Evolutionary conservation across 1,140 invertebrate species (phyloP), one percentile per base, ranked within the genome.

Genomic region (Bicyclus anynana): DNA sequence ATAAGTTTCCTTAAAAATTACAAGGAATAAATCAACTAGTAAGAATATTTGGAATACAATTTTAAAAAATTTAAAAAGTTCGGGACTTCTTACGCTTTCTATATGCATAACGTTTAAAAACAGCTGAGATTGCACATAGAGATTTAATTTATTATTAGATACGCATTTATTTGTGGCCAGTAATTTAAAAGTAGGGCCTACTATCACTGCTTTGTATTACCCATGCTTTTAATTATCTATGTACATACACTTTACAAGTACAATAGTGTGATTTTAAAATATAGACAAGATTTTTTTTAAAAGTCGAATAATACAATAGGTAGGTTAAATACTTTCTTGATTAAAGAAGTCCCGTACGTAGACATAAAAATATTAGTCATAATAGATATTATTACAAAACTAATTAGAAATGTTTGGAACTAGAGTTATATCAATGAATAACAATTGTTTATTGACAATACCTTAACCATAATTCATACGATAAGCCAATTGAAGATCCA

Each of bases 401-500:
- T 38, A 38, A 14, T 16, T 16, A 14, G 13, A 38, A 38, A 38
- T 6, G 20, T 12, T 17, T 44, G 6, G 18, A 20, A 20, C 40
- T 44, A 21, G 17, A 44, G 2, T 12, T 4, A 44, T 38, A 17
- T 18, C 49, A 21, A 23, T 29, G 12, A 10, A 21, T 21, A 21
- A 10, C 20, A 44, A 5, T 18, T 16, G 26, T 38, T 38, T 29
- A 33, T 47, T 47, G 16, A 54, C 16, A 46, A 29, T 13, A 26
- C 20, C 18, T 47, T 26, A 53, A 33, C n/a, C 0, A 17, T n/a
- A 40, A 13, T 51, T 37, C 1, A 52, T 44, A 62, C 61, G 74
- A 77, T 75, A 77, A 74, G 63, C 67, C 40, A 70, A 64, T 81
- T 66, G 72, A 81, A 81, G 66, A 68, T 68, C 64, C 67, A 71